Evolutionary conservation across 1,140 invertebrate species (phyloP), one percentile per base, ranked within the genome.

Genomic region (Ceratoteleas bidentatus): DNA sequence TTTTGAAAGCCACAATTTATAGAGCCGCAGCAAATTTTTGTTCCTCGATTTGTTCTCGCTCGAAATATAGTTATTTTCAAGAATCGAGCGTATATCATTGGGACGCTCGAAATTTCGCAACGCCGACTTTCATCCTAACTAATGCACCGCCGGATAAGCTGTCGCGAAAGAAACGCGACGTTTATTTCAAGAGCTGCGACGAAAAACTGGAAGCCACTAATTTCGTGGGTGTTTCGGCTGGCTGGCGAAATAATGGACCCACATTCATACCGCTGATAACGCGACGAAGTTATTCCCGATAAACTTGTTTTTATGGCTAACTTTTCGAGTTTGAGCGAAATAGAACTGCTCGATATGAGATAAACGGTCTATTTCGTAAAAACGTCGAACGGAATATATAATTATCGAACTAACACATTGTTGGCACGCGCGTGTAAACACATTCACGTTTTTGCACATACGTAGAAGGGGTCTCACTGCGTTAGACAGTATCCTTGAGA

Each of bases 401-500:
- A 72, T 72, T 45, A 72, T 72, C 16, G 43, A 45, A 10, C 10
- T 11, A 45, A 45, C 24, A 24, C 24, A 24, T 24, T 24, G 24
- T 24, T 24, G 24, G 4, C 24, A 4, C 24, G 24, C n/a, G 43
- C 13, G 13, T 6, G 2, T n/a, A 45, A 9, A 45, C 43, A 45
- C 13, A n/a, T 45, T 45, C 7, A 40, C 10, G 10, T 40, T 1
- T 40, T 40, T 6, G 10, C 36, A 40, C 36, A 8, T 3, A 3
- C 10, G 36, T 49, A 24, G 14, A 56, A 56, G 64, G 9, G 40
- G 43, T 56, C 57, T 54, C 49, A 47, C 16, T 0, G 24, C 50
- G 60, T 58, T 58, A 7, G 32, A 74, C 58, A 65, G 43, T 65
- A 64, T 73, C 69, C 69, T 73, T 73, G 58, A 62, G 15, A 64